Conservation (phyloP, 2,797 vertebrate genomes). For the Pseudotriccus pelzelni region DNA sequence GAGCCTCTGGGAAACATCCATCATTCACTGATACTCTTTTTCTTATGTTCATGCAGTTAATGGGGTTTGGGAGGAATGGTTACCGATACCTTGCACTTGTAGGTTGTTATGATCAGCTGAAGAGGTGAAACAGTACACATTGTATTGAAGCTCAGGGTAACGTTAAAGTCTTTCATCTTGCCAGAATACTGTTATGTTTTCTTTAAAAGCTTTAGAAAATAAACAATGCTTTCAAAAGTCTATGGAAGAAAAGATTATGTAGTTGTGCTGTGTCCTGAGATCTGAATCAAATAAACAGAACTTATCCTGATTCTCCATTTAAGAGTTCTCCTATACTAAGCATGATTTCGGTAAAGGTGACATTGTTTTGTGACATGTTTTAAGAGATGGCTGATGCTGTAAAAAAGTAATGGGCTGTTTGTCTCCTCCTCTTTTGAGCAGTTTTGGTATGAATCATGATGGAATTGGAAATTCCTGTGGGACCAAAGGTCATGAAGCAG, state of each 20-base stretch:
- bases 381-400: background rate
- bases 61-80: background rate
- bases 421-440: slow-evolving; percentile 71
- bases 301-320: background rate
- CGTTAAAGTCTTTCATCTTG: background rate
- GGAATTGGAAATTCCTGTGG: slow-evolving; percentile 98
- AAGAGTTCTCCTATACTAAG: background rate
- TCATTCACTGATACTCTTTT: background rate
- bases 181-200: background rate
- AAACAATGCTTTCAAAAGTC: background rate
- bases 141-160: background rate
- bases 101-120: background rate
- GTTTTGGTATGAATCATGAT: slow-evolving; percentile 99
- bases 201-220: background rate
- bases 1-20: background rate
- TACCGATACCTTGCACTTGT: background rate
- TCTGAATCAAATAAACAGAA: background rate
- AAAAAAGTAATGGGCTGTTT: slow-evolving; percentile 44
- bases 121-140: background rate
- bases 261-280: background rate
- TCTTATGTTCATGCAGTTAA: background rate
- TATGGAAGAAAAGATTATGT: background rate
- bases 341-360: background rate
- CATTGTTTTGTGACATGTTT: background rate
- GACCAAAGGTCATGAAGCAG: slow-evolving; percentile 97